phyloP scores from a whole-genome alignment of 2,888 invertebrate species.

The Autographa gamma region DNA sequence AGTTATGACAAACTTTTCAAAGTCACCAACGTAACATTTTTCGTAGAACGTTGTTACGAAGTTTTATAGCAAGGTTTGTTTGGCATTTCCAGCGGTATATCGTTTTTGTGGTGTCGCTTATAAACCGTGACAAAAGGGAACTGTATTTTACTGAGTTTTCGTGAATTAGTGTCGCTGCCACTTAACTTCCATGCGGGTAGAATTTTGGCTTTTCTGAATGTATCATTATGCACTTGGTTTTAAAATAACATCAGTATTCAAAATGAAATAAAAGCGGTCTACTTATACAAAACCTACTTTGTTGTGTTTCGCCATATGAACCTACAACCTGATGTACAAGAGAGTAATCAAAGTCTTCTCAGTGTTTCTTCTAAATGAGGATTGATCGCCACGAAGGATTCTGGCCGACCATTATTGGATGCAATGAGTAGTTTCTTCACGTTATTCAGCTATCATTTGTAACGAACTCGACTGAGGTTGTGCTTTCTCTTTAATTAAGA shows the following conservation, averaged over 20 bases:
- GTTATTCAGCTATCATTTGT: conserved; percentile 1
- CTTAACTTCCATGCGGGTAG: conserved; percentile 27
- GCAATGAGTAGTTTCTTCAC: conserved; percentile 13
- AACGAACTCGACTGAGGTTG: conserved; percentile 1
- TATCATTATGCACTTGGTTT: not conserved
- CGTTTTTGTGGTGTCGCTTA: conserved; percentile 21
- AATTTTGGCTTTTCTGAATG: not conserved
- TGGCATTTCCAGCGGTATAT: conserved; percentile 28
- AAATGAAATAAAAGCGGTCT: not conserved
- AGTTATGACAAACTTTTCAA: not conserved
- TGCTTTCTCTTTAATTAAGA: conserved; percentile 15
- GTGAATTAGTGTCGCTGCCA: conserved; percentile 23
- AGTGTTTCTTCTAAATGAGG: conserved; percentile 18
- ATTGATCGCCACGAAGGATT: conserved; percentile 18
- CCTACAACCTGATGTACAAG: conserved; percentile 6
- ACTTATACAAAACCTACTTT: not conserved
- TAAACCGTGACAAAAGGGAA: conserved; percentile 18
- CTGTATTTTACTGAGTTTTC: conserved; percentile 15
- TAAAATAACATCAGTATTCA: too few relatives aligned
- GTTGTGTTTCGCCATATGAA: not conserved
- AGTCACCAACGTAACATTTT: not conserved
- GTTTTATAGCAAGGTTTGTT: conserved; percentile 35
- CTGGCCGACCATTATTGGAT: conserved; percentile 4
- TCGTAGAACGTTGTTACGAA: conserved; percentile 20
- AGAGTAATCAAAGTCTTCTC: conserved; percentile 11